These are phyloP conservation scores for Pampusana beccarii DNA, from an alignment of 2,113 vertebrate genomes.

Conservation along the genomic window DNA sequence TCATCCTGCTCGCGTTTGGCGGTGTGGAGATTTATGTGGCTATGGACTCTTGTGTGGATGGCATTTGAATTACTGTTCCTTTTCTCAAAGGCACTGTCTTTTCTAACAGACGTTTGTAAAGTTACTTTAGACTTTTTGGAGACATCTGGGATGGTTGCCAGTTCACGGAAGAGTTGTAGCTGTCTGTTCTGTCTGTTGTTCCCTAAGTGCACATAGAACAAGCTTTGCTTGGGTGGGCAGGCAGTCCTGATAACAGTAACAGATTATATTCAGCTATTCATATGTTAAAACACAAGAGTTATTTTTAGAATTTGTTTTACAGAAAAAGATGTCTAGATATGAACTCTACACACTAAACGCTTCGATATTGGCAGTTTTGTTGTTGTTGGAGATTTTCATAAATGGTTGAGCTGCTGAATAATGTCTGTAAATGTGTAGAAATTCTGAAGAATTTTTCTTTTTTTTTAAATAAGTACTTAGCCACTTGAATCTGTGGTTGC, in stretches of 20 bases:
- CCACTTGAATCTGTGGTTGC: neutral
- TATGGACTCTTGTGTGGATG: neutral
- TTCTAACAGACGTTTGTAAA: neutral
- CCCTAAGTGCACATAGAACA: neutral
- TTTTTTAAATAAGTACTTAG: neutral
- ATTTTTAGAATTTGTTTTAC: neutral
- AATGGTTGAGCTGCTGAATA: neutral
- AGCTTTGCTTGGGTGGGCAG: neutral
- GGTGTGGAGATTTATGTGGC: neutral
- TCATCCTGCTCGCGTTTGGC: neutral
- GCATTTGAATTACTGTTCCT: neutral
- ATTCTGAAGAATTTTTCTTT: neutral
- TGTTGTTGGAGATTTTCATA: neutral
- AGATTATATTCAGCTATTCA: neutral
- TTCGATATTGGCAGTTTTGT: neutral
- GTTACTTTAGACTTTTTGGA: neutral
- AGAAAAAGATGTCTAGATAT: neutral
- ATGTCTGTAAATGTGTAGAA: neutral
- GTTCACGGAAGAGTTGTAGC: neutral
- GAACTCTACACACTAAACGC: neutral
- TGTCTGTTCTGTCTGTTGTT: neutral
- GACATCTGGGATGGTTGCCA: neutral
- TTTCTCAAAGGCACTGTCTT: neutral
- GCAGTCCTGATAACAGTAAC: neutral
- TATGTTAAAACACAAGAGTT: neutral